Base-by-base conservation (phyloP, 2,113 vertebrate genomes). In the Aythya baeri region DNA sequence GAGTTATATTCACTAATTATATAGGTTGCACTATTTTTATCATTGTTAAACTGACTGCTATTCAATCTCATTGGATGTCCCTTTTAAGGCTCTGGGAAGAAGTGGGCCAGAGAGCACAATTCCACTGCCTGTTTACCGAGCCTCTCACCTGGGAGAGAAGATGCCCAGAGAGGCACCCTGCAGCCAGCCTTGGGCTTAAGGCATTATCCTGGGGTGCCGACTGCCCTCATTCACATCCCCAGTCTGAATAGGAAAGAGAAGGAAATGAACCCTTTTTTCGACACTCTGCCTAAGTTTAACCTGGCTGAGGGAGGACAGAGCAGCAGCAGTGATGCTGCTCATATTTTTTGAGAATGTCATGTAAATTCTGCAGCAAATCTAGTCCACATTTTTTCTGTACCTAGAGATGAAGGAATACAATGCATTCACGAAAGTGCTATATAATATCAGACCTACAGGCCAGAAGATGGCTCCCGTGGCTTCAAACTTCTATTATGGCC, bases 1-100 rank as follows among this genome's bases (percentile, higher is more conserved):
- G 80, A 95, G 83, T 94, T 94, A 79, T 88, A 96, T 95, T 94
- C 93, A 81, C 91, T 95, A 95, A 96, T 97, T 97, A 95, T 94
- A 93, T 96, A 95, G 96, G 94, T 92, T 97, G 81, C 32, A 96
- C 93, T 96, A 96, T 96, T 96, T 97, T 96, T 96, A 76, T 83
- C 96, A n/a, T 15, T n/a, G 71, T 94, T 96, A 89, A 95, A 97
- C 58, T 88, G 88, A 81, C 84, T 95, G 88, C 74, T 81, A 87
- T 67, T 96, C 93, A 94, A 91, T 93, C 86, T 96, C 92, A 96
- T 94, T 97, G 96, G 93, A 91, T 93, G 92, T 73, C 91, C 83
- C 92, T 94, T 88, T 96, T 70, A 92, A 87, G 80, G 86, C 95
- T 13, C 6, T 17, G 7, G 75, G 71, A 95, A 88, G 89, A 97